Conservation (phyloP, 1,140 invertebrate genomes). For the Chionoecetes opilio region DNA sequence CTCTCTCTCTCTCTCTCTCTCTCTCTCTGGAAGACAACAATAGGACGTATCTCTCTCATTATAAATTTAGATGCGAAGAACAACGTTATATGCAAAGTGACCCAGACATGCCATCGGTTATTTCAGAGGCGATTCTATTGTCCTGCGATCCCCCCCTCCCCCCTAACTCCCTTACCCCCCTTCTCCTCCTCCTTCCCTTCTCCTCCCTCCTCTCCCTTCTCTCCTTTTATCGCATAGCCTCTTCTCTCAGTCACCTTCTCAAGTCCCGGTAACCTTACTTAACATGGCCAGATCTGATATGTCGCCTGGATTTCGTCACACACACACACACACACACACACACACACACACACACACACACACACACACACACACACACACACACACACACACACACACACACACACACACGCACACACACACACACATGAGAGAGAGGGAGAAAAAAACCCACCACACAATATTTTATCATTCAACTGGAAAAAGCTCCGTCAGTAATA, state of each 20-base stretch:
- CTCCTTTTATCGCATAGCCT: background rate
- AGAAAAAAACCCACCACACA: no score
- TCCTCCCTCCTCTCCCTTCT: background rate
- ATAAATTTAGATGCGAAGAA: background rate
- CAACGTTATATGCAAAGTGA: background rate
- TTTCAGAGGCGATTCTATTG: background rate
- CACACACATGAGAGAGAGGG: no score
- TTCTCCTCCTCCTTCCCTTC: background rate
- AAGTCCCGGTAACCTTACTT: background rate
- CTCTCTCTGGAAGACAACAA: background rate
- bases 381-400: no score
- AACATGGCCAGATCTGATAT: no score
- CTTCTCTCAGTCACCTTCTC: background rate
- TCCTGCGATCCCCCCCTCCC: background rate
- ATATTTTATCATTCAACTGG: no score
- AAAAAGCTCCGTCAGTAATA: no score
- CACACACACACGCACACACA: no score
- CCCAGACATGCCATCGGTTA: background rate
- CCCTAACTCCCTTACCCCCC: background rate
- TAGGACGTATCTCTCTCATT: background rate
- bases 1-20: constrained; percentile 47
- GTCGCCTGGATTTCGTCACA: no score
- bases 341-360: no score
- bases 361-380: no score
- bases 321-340: no score